Percentiles rank a stretch among this genome's conserved stretches.
Conservation (phyloP, 2,888 invertebrate species). For the Hetaerina titia region DNA sequence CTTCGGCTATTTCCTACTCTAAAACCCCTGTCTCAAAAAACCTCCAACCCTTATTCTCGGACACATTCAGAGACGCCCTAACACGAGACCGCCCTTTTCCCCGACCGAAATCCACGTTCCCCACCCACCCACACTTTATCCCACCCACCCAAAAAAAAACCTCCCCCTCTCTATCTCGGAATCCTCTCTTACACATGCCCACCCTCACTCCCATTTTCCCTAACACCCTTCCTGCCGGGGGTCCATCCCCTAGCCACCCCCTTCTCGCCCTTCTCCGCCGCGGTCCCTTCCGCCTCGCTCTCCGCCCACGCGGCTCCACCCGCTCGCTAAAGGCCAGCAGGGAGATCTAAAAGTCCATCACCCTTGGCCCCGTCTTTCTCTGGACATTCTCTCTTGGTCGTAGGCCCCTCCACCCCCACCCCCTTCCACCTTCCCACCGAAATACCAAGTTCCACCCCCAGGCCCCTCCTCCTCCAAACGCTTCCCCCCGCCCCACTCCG, state of each 20-base stretch:
- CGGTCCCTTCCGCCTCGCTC: background rate
- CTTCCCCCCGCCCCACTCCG: background rate
- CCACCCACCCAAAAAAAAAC: background rate
- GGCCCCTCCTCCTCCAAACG: background rate
- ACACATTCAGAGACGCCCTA: constrained; percentile 43
- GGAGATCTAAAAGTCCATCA: constrained; percentile 49
- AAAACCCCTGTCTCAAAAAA: constrained; percentile 34
- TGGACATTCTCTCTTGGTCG: constrained; percentile 32
- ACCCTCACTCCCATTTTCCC: background rate
- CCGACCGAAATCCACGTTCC: background rate
- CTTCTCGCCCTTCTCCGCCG: no score
- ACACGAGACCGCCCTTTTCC: background rate
- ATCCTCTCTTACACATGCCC: background rate
- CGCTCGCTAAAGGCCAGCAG: background rate
- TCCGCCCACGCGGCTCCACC: background rate
- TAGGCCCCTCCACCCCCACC: background rate
- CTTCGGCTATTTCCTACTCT: background rate
- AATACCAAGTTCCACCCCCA: background rate
- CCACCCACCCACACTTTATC: constrained; percentile 6
- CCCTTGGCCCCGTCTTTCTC: constrained; percentile 38
- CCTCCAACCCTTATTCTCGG: constrained; percentile 56
- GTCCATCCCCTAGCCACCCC: background rate
- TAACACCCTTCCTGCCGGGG: background rate
- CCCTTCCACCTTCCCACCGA: background rate
- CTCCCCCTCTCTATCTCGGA: background rate